Evolutionary conservation across 2,113 vertebrate genomes (phyloP).

Genomic region (Oryctolagus cuniculus): mOryCun1.1 NC_091453.1:19617001-19617500

Average conservation of each 20-base stretch:
- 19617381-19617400: neutral
- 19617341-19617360: slow-evolving; percentile 1
- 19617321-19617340: neutral
- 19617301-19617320: neutral
- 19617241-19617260: neutral
- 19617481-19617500: neutral
- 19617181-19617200: neutral
- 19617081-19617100: neutral
- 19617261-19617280: neutral
- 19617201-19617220: neutral
- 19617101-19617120: neutral
- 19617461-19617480: neutral
- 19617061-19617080: neutral
- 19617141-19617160: neutral
- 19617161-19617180: neutral
- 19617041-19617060: neutral
- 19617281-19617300: neutral
- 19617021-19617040: neutral
- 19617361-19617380: neutral
- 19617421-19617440: neutral
- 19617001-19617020: slow-evolving; percentile 13
- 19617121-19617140: neutral
- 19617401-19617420: neutral
- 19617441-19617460: neutral
- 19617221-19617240: neutral